Conservation (phyloP, 2,113 vertebrate genomes). For the Nothobranchius kuhntae region DNA sequence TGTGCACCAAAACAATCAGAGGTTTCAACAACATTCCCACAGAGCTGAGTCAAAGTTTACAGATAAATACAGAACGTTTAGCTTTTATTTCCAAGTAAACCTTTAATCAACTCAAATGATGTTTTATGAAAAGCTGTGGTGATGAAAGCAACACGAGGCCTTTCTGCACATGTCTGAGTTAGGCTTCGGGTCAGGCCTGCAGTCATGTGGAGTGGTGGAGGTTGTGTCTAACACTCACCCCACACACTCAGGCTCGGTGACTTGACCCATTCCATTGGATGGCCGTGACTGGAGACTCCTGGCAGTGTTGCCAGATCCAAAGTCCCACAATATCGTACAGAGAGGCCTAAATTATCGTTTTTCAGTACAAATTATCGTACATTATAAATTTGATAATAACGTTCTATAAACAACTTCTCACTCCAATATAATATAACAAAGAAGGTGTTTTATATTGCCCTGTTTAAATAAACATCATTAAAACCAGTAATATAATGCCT, state of each 20-base stretch:
- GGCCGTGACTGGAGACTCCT: background rate
- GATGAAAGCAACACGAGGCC: background rate
- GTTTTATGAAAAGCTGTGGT: background rate
- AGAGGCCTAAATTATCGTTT: too few relatives aligned
- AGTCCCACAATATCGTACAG: too few relatives aligned
- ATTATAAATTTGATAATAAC: too few relatives aligned
- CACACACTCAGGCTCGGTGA: slow-evolving; percentile 20
- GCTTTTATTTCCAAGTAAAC: background rate
- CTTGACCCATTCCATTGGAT: slow-evolving; percentile 35
- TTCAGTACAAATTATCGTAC: too few relatives aligned
- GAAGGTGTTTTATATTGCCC: too few relatives aligned
- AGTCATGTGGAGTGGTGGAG: background rate
- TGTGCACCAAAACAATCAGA: slow-evolving; percentile 1
- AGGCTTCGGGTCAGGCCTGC: background rate
- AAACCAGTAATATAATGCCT: too few relatives aligned
- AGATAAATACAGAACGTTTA: background rate
- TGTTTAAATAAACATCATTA: too few relatives aligned
- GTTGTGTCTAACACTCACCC: slow-evolving; percentile 37
- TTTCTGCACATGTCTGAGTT: slow-evolving; percentile 18
- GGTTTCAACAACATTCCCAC: background rate
- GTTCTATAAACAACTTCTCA: too few relatives aligned
- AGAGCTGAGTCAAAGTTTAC: background rate
- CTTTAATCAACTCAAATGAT: background rate
- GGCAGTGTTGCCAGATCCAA: too few relatives aligned
- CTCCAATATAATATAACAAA: too few relatives aligned